A percentile compares a stretch with the other conserved stretches of the same genome.
Conservation (phyloP, 2,113 vertebrate species). For the Myrmecobius fasciatus region DNA sequence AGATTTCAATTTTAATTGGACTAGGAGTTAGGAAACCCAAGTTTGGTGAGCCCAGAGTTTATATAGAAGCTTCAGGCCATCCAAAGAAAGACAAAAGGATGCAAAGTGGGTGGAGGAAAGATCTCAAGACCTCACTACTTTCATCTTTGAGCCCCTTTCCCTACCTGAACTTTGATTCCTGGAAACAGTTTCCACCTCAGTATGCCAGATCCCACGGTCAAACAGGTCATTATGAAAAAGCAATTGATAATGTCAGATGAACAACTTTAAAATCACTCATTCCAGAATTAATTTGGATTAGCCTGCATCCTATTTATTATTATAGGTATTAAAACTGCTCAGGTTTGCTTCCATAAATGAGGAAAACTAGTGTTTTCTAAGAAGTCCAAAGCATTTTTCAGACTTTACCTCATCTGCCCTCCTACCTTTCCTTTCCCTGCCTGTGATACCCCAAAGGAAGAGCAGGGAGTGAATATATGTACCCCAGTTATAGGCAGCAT, state of each 20-base stretch:
- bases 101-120: background rate
- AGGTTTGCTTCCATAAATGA: background rate
- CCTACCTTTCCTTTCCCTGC: background rate
- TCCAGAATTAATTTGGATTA: background rate
- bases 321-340: background rate
- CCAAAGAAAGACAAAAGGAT: background rate
- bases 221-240: constrained; percentile 7
- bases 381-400: background rate
- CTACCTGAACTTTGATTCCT: background rate
- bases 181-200: background rate
- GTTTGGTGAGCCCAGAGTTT: background rate
- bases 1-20: background rate
- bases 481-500: background rate
- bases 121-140: background rate
- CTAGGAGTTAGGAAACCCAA: background rate
- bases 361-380: background rate
- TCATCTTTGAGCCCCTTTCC: background rate
- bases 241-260: background rate
- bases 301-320: background rate
- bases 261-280: background rate
- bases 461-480: background rate
- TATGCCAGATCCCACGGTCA: background rate
- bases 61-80: background rate
- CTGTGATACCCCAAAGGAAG: background rate
- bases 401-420: background rate